A percentile compares a stretch with the other conserved stretches of the same genome.
These are phyloP conservation scores for Belonocnema kinseyi DNA, from an alignment of 1,140 invertebrate genomes.

Conservation along the genomic window DNA sequence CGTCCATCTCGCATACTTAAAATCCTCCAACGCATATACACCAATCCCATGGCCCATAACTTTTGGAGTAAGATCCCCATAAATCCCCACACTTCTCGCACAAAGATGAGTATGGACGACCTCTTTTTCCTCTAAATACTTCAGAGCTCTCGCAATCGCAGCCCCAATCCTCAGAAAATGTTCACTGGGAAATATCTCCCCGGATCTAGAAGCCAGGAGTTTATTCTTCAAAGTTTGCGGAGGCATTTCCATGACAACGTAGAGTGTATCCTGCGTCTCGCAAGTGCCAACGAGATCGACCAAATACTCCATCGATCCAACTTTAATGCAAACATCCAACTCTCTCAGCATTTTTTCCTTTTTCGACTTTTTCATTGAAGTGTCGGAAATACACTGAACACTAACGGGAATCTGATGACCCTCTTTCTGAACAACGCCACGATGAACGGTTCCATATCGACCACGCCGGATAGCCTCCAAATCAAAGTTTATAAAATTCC, in stretches of 20 bases:
- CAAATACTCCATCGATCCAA: slow-evolving; percentile 83
- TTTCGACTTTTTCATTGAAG: slow-evolving; percentile 78
- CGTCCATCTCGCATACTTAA: slow-evolving; percentile 85
- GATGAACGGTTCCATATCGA: slow-evolving; percentile 84
- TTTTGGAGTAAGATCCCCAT: slow-evolving; percentile 80
- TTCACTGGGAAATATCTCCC: slow-evolving; percentile 78
- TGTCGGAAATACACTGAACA: slow-evolving; percentile 77
- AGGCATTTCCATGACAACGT: slow-evolving; percentile 83
- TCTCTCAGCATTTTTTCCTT: slow-evolving; percentile 84
- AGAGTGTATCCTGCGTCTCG: slow-evolving; percentile 84
- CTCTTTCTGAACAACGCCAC: slow-evolving; percentile 80
- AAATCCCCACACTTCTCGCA: slow-evolving; percentile 82
- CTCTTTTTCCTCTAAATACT: slow-evolving; percentile 73
- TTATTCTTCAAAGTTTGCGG: slow-evolving; percentile 82
- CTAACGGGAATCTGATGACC: slow-evolving; percentile 61
- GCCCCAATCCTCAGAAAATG: slow-evolving; percentile 81
- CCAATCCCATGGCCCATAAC: slow-evolving; percentile 84
- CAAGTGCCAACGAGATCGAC: slow-evolving; percentile 86
- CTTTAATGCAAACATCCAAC: slow-evolving; percentile 82
- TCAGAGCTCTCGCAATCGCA: slow-evolving; percentile 75
- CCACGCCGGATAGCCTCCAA: slow-evolving; percentile 82
- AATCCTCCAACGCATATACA: slow-evolving; percentile 73
- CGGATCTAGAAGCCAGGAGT: slow-evolving; percentile 79
- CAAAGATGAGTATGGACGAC: slow-evolving; percentile 84
- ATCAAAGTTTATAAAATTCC: slow-evolving; percentile 82